Evolutionary conservation across 2,113 vertebrate species (phyloP), one percentile per base, ranked within the genome.

Genomic region (Triplophysa rosa): DNA sequence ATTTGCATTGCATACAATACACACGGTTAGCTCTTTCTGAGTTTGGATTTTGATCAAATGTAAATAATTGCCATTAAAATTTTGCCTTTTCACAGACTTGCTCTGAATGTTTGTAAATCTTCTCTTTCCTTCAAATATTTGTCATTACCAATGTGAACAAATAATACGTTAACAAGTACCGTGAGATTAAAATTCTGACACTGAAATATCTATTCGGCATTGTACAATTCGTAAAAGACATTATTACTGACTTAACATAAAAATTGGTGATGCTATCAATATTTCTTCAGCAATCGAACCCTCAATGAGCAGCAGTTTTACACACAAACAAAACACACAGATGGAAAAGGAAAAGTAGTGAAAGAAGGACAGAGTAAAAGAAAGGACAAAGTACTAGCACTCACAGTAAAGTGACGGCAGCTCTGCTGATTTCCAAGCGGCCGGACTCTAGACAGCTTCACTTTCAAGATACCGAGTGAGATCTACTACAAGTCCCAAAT

Each of bases 341-440:
- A 59, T 69, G 19, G 54, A 49, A 66, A 45, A 56, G 8, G 42
- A 59, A 33, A 24, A 69, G 9, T 29, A 29, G 4, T 14, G 13
- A 68, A 29, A 54, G 26, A 14, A 42, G 26, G 13, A 42, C 17
- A 24, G 56, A 37, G 10, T 56, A 10, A 19, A 52, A 64, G n/a
- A 47, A 17, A 42, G 45, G 40, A 79, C 37, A 79, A 12, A 66
- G 45, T 23, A 33, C 29, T 8, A 77, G 23, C 4, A 58, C 91
- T 91, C 82, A 92, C 93, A 78, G 82, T 62, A 58, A 73, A 79
- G 78, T 10, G 82, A 67, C 13, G 16, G 70, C 49, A 71, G 80
- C 73, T 67, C 42, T 24, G 49, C 23, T 42, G 8, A 66, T 37
- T 71, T 56, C 33, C 49, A 66, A 67, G 59, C 8, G 37, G 64